A percentile compares a stretch with the other conserved stretches of the same genome.
Evolutionary conservation across 2,888 invertebrate genomes (phyloP).

Genomic region (Zygothrica quintamaculata): DNA sequence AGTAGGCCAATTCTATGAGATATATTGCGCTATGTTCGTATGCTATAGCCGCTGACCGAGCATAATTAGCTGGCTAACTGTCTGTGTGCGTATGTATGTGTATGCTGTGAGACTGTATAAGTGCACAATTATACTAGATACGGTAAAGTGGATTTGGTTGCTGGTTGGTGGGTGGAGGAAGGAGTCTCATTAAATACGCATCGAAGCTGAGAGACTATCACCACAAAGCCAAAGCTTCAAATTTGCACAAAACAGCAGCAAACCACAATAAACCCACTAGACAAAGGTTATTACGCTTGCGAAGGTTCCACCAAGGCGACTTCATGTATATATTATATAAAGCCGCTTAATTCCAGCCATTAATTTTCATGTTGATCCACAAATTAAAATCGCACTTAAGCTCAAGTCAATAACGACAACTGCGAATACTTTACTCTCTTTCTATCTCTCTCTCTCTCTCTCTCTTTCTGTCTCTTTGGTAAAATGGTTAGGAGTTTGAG

Average conservation of each 20-base stretch:
- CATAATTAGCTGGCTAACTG: slow-evolving; percentile 53
- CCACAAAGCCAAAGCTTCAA: slow-evolving; percentile 2
- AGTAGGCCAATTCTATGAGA: slow-evolving; percentile 8
- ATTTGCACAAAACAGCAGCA: not conserved
- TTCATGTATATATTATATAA: slow-evolving; percentile 60
- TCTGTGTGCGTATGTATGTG: slow-evolving; percentile 16
- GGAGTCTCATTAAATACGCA: slow-evolving; percentile 58
- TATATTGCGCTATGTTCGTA: slow-evolving; percentile 11
- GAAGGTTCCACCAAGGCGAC: not conserved
- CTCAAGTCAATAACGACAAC: slow-evolving; percentile 24
- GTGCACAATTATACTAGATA: slow-evolving; percentile 20
- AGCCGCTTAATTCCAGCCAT: slow-evolving; percentile 81
- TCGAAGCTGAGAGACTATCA: slow-evolving; percentile 35
- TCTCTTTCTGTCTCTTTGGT: slow-evolving; percentile 10
- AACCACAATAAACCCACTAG: not conserved
- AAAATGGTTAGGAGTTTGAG: slow-evolving; percentile 25
- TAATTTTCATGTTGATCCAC: slow-evolving; percentile 82
- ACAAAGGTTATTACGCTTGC: not conserved
- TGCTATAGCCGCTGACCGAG: slow-evolving; percentile 36
- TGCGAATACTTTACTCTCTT: not conserved
- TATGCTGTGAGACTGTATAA: slow-evolving; percentile 17
- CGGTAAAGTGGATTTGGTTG: too few relatives aligned
- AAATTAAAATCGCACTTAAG: slow-evolving; percentile 76
- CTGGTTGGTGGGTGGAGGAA: too few relatives aligned
- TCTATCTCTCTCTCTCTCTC: not conserved